A percentile compares a stretch with the other conserved stretches of the same genome.
Evolutionary conservation across 1,140 invertebrate species (phyloP).

Genomic region (Lasioglossum albipes): DNA sequence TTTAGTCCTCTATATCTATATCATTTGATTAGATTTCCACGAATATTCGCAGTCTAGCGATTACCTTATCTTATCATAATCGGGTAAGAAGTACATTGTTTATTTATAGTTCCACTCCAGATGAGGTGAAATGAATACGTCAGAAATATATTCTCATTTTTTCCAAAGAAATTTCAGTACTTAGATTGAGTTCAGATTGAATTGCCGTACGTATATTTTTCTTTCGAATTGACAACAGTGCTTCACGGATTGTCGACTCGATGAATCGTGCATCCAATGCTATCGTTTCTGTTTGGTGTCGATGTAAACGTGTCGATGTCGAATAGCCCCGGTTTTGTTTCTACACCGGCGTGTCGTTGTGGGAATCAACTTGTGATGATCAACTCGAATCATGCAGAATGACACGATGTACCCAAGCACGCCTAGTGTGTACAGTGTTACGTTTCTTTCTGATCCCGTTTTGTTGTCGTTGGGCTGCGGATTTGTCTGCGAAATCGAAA

Average conservation of each 20-base stretch:
- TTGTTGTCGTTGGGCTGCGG: background rate
- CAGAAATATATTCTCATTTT: too few relatives aligned
- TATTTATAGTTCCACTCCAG: too few relatives aligned
- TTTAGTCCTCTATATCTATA: too few relatives aligned
- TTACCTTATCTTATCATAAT: too few relatives aligned
- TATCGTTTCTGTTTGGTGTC: conserved; percentile 33
- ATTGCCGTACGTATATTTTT: too few relatives aligned
- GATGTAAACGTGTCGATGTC: conserved; percentile 23
- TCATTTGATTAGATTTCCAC: too few relatives aligned
- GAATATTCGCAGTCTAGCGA: too few relatives aligned
- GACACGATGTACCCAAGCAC: conserved; percentile 45
- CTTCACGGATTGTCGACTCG: conserved; percentile 1
- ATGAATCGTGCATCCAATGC: conserved; percentile 43
- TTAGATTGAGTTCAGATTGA: too few relatives aligned
- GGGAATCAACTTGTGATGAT: conserved; percentile 12
- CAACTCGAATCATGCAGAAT: conserved; percentile 18
- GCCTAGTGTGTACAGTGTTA: conserved; percentile 37
- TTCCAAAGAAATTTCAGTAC: too few relatives aligned
- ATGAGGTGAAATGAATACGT: too few relatives aligned
- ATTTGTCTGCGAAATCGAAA: too few relatives aligned
- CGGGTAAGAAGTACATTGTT: too few relatives aligned
- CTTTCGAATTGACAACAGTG: background rate
- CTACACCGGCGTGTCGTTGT: background rate
- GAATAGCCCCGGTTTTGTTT: conserved; percentile 12
- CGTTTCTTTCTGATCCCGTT: background rate